phyloP scores from a whole-genome alignment of 2,113 vertebrate species.

The Erpornis zantholeuca region DNA sequence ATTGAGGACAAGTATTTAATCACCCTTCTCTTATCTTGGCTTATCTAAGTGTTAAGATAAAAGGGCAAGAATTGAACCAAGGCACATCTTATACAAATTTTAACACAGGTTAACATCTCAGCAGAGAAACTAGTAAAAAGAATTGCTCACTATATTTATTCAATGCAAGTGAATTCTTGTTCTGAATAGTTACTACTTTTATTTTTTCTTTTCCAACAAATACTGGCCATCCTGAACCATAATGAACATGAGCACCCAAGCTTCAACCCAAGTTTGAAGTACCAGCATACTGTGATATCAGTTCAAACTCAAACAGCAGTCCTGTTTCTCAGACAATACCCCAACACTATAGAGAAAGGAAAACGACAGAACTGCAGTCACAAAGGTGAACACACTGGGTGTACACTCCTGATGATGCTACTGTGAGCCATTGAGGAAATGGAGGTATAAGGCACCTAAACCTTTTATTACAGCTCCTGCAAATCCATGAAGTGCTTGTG shows the following conservation, averaged over 20 bases:
- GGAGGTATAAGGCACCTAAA: neutral
- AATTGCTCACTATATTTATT: neutral
- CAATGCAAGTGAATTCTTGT: neutral
- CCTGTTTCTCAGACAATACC: neutral
- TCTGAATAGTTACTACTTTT: neutral
- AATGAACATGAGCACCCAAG: neutral
- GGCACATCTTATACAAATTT: neutral
- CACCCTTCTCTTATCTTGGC: neutral
- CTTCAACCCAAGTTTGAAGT: neutral
- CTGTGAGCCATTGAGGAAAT: neutral
- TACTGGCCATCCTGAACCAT: neutral
- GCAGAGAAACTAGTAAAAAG: neutral
- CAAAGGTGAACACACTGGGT: neutral
- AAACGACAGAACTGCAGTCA: neutral
- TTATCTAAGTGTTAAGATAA: neutral
- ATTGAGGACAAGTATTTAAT: neutral
- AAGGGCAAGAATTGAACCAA: neutral
- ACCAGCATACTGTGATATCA: neutral
- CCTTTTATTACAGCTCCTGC: neutral
- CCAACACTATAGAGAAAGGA: neutral
- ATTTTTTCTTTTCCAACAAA: neutral
- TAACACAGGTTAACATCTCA: neutral
- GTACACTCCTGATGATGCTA: neutral
- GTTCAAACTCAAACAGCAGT: neutral
- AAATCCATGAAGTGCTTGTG: neutral